These are phyloP conservation scores for Acanthornis magna DNA, from an alignment of 2,797 vertebrate species.

Conservation along the genomic window DNA sequence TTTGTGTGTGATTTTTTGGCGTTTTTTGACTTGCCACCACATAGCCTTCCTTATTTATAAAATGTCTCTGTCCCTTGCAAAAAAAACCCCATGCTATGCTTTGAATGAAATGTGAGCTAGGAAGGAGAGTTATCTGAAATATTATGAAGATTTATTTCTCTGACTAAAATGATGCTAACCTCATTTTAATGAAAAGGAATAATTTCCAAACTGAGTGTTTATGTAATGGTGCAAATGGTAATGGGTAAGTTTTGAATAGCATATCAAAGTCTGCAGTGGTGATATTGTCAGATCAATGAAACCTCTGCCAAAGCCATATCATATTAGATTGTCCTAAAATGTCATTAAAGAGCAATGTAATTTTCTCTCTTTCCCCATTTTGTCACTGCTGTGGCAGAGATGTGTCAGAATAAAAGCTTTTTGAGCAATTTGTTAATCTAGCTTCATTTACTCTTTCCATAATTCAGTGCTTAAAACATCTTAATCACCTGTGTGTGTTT, in stretches of 20 bases:
- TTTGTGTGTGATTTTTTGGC: not conserved
- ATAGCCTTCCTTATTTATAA: not conserved
- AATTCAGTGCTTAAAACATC: not conserved
- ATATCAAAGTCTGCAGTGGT: not conserved
- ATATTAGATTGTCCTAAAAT: not conserved
- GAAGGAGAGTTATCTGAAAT: not conserved
- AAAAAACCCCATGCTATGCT: fast-evolving
- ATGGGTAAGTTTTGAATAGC: not conserved
- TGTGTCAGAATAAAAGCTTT: not conserved
- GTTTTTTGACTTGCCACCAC: not conserved
- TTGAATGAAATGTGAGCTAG: not conserved
- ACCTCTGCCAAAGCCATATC: not conserved
- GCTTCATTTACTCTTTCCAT: not conserved
- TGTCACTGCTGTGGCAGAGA: not conserved
- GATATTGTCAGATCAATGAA: not conserved
- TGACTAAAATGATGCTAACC: not conserved
- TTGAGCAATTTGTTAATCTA: not conserved
- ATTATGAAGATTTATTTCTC: not conserved
- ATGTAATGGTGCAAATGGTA: not conserved
- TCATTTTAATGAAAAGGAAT: not conserved
- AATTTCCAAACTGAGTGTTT: not conserved
- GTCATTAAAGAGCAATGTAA: not conserved
- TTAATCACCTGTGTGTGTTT: not conserved
- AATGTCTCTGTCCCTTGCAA: not conserved
- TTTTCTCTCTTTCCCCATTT: slow-evolving; percentile 4